Conservation (phyloP, 2,113 vertebrate species). For the Nasalis larvatus region DNA sequence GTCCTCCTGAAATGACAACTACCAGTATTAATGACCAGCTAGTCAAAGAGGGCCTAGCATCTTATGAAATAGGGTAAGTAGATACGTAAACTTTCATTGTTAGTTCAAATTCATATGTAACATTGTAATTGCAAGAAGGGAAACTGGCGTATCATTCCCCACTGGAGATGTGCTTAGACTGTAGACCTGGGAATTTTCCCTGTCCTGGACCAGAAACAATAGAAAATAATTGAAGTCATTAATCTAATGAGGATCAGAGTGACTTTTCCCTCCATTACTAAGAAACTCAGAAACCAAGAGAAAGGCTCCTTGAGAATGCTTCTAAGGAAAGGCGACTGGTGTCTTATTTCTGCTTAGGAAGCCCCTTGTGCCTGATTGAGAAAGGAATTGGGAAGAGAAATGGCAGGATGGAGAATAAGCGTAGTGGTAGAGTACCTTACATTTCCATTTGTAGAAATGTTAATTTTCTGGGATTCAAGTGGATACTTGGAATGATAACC, state of each 20-base stretch:
- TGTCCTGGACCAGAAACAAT: not conserved
- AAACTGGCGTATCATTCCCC: not conserved
- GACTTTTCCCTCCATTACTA: not conserved
- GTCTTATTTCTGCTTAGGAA: constrained; percentile 24
- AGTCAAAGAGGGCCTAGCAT: constrained; percentile 84
- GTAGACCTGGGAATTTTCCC: not conserved
- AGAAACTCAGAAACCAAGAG: not conserved
- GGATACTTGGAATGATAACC: not conserved
- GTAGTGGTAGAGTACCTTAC: not conserved
- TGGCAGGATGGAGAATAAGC: not conserved
- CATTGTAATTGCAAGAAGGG: not conserved
- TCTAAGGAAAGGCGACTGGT: not conserved
- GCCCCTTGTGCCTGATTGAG: not conserved
- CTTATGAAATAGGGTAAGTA: constrained; percentile 82
- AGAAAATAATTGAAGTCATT: constrained; percentile 15
- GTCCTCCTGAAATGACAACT: constrained; percentile 54
- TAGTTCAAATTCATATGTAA: not conserved
- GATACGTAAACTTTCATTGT: not conserved
- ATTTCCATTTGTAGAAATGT: constrained; percentile 26
- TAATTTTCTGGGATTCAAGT: not conserved
- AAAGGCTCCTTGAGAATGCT: not conserved
- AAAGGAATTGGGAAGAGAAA: not conserved
- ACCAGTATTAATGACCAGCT: constrained; percentile 85
- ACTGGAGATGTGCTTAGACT: not conserved
- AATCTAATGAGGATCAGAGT: not conserved